phyloP scores from a whole-genome alignment of 2,888 invertebrate genomes.

The Netelia virgata region DNA sequence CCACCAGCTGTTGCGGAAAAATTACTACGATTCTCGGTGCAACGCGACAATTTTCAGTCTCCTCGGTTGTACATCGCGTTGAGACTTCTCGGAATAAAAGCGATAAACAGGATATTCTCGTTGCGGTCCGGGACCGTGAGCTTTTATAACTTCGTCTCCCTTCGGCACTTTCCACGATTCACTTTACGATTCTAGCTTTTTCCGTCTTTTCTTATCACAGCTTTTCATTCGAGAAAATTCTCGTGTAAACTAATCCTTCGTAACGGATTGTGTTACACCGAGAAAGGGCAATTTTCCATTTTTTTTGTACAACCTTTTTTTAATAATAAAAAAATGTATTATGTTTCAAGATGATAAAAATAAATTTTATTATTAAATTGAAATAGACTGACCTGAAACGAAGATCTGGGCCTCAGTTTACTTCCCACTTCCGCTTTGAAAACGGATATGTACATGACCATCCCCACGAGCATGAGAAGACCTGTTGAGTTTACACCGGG shows the following conservation, averaged over 20 bases:
- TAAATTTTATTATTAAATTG: background rate
- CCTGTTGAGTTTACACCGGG: slow-evolving; percentile 86
- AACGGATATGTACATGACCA: slow-evolving; percentile 97
- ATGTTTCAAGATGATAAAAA: background rate
- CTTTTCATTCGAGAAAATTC: background rate
- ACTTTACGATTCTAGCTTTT: slow-evolving; percentile 17
- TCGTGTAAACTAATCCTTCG: background rate
- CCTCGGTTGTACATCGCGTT: background rate
- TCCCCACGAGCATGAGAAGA: slow-evolving; percentile 94
- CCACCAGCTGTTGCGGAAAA: slow-evolving; percentile 21
- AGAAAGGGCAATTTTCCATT: background rate
- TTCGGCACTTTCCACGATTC: slow-evolving; percentile 29
- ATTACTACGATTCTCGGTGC: slow-evolving; percentile 19
- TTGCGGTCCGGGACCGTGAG: slow-evolving; percentile 30
- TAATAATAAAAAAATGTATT: background rate
- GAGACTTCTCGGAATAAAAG: slow-evolving; percentile 36
- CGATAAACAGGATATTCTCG: slow-evolving; percentile 49
- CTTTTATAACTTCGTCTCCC: slow-evolving; percentile 57
- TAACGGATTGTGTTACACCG: background rate
- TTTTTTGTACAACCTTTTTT: background rate
- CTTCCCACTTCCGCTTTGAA: slow-evolving; percentile 96
- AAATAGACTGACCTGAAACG: slow-evolving; percentile 85
- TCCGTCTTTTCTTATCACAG: slow-evolving; percentile 1
- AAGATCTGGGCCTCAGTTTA: slow-evolving; percentile 93
- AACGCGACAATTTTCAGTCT: slow-evolving; percentile 16